phyloP scores from a whole-genome alignment of 92 coral and sea anemone genomes.

The Virgularia gustaviana region DNA sequence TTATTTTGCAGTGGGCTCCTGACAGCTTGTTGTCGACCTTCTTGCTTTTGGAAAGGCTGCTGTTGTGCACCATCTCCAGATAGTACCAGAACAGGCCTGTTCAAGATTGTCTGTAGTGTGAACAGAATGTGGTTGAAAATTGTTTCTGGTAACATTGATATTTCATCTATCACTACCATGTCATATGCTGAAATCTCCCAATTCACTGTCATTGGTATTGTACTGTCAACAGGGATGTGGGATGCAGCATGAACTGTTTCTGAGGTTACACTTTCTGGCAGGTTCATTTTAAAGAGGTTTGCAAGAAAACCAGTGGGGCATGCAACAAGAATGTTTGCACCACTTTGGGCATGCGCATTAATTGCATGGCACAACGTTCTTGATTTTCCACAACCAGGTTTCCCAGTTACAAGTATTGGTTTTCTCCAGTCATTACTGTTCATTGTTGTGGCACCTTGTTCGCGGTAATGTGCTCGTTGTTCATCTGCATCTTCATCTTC shows the following conservation, averaged over 20 bases:
- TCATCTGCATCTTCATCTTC: background rate
- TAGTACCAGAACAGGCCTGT: background rate
- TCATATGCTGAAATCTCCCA: background rate
- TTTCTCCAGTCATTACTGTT: background rate
- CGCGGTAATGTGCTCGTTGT: background rate
- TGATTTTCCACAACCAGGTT: background rate
- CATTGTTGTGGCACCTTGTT: background rate
- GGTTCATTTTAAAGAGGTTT: background rate
- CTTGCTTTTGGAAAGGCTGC: background rate
- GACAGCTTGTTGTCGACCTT: background rate
- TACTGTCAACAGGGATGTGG: background rate
- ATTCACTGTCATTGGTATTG: background rate
- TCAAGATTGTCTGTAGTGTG: background rate
- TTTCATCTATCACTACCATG: background rate
- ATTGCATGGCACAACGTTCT: background rate
- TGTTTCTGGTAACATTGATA: background rate
- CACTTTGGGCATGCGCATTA: background rate
- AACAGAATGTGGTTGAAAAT: background rate
- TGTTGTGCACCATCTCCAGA: background rate
- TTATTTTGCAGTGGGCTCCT: background rate
- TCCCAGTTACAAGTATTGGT: background rate
- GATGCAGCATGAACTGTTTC: background rate
- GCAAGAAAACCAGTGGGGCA: background rate
- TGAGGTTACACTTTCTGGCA: background rate
- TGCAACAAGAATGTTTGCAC: background rate